Evolutionary conservation across 2,797 vertebrate species (phyloP), one percentile per base, ranked within the genome.

Genomic region (Buphagus erythrorhynchus): DNA sequence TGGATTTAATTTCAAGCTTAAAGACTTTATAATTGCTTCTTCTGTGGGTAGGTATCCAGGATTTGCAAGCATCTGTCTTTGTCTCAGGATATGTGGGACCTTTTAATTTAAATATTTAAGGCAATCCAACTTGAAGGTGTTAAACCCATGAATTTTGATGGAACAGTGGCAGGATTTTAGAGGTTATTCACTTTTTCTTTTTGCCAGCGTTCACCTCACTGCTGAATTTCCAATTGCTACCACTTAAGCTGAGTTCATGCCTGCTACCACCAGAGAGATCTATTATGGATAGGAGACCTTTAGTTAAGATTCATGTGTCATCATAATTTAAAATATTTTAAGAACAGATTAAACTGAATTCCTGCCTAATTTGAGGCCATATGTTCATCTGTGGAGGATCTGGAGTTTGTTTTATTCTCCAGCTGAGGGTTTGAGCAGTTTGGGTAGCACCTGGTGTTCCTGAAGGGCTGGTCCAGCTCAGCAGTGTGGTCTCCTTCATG

Each of bases 341-440:
- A 92, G 86, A 95, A 55, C 65, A 79, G 49, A 82, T 94, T 55
- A 95, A 65, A 67, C 46, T 79, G 67, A 92, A 88, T 71, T 87
- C 48, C 25, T 13, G 48, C 62, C 25, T 85, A 59, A 87, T 80
- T 85, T 77, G 78, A 79, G 54, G 62, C 86, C 78, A 51, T 94
- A 81, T 92, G 71, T 73, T 96, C 80, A 22, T 77, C 75, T 45
- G 52, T n/a, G 62, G 75, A 93, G 76, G 66, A 62, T 82, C 88
- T 95, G 85, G 63, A 93, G 71, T 74, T 93, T 93, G 78, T 78
- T 93, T 93, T 66, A 62, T 51, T 88, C 43, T n/a, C 49, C 49
- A 91, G 65, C 65, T 78, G 78, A 94, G 61, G 71, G 68, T 71
- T 1, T n/a, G 71, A 90, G 57, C 62, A 65, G 46, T 93, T 86